phyloP scores from a whole-genome alignment of 2,888 invertebrate genomes.

The Amblyjoppa fuscipennis region DNA sequence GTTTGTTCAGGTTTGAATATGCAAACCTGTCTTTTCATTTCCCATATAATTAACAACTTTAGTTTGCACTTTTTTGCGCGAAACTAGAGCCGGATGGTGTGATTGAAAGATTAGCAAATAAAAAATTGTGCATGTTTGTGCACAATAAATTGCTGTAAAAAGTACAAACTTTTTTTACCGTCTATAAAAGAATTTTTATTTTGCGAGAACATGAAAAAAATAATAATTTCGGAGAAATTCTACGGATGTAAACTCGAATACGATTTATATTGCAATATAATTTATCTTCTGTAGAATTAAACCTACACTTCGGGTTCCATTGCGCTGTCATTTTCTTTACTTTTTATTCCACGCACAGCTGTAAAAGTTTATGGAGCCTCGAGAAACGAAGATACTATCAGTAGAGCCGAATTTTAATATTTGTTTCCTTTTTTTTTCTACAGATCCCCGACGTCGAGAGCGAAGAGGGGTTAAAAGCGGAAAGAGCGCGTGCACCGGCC shows the following conservation, averaged over 20 bases:
- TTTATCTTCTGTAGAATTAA: background rate
- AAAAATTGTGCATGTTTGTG: no score
- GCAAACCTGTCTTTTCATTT: no score
- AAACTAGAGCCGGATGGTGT: no score
- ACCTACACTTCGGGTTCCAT: background rate
- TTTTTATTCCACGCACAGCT: slow-evolving; percentile 69
- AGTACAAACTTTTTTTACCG: no score
- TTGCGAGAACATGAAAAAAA: background rate
- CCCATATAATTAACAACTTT: no score
- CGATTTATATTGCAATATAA: background rate
- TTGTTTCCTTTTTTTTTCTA: slow-evolving; percentile 81
- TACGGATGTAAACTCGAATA: background rate
- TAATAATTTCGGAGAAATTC: background rate
- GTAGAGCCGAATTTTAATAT: slow-evolving; percentile 75
- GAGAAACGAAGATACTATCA: slow-evolving; percentile 82
- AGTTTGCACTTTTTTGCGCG: no score
- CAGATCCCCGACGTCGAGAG: slow-evolving; percentile 76
- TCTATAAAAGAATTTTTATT: no score
- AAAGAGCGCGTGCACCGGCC: slow-evolving; percentile 65
- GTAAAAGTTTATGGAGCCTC: slow-evolving; percentile 82
- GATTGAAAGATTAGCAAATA: no score
- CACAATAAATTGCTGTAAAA: no score
- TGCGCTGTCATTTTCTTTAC: background rate
- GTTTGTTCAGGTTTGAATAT: no score
- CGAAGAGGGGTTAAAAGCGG: slow-evolving; percentile 61